Base-by-base conservation (phyloP, 2,797 vertebrate genomes). In the Rhinella marina region DNA sequence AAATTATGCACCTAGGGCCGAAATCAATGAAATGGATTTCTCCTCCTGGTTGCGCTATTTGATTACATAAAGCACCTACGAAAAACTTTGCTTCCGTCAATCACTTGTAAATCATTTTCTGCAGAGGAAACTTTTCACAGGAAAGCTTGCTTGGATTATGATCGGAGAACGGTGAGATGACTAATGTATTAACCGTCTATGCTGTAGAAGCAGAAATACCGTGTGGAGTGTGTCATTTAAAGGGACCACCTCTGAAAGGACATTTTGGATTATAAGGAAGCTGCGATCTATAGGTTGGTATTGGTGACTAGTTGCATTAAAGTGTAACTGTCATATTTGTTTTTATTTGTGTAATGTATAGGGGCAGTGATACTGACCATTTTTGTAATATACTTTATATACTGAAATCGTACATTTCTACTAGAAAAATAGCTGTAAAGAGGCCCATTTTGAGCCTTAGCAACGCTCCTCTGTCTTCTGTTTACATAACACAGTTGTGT, bases 71-170 rank as follows among this genome's bases (percentile, higher is more conserved):
- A 89, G 88, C 85, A 89, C 88, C 88, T 89, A 61, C 64, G 88
- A 89, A 89, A 88, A 89, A 89, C 88, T 86, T 89, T 86, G 73
- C 85, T 86, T 86, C 88, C 79, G 88, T 89, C 88, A 89, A 89
- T 89, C 88, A 89, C 62, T 54, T 61, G 68, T 56, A 80, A 89
- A 77, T 83, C 54, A 66, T 68, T 86, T 86, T 86, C 81, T 78
- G 73, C 56, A 84, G 78, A 84, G 81, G 64, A 70, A 86, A 89
- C 80, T 81, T 89, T 86, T 84, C 81, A 86, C 73, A 52, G 50
- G 61, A 89, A 66, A 72, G 57, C 29, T 23, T 27, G 70, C 17
- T 84, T 76, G 72, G 14, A 64, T 64, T 3, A 7, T 27, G 56
- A 16, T 59, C 62, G 41, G 32, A 62, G 16, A 3, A 76, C 29